Evolutionary conservation across 2,113 vertebrate genomes (phyloP).

Genomic region (Talpa occidentalis): DNA sequence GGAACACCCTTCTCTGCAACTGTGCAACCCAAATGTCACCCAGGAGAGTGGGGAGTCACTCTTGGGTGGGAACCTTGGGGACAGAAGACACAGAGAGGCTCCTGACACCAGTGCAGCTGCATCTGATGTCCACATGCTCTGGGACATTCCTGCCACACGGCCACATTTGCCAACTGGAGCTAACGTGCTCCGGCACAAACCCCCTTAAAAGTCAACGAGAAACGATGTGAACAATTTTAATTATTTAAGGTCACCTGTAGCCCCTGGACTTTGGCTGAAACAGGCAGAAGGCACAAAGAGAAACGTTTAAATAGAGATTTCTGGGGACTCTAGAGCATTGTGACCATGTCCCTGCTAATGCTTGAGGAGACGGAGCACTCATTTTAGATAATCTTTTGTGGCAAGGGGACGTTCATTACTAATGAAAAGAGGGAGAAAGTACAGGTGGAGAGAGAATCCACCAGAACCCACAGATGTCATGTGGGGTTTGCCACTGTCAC

Average conservation of each 20-base stretch:
- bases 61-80: not conserved
- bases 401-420: not conserved
- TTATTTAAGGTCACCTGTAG: not conserved
- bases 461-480: not conserved
- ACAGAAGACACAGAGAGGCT: not conserved
- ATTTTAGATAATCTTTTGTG: not conserved
- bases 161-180: accelerated
- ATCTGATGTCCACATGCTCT: accelerated
- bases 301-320: not conserved
- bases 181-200: accelerated
- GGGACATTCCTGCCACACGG: accelerated
- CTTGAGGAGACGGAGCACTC: not conserved
- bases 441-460: not conserved
- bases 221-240: accelerated
- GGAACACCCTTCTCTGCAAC: too few relatives aligned
- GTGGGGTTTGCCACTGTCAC: not conserved
- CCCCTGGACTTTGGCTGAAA: not conserved
- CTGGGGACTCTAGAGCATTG: not conserved
- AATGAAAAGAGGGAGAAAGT: not conserved
- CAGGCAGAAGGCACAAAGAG: not conserved
- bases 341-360: not conserved
- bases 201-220: not conserved
- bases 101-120: not conserved
- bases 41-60: not conserved
- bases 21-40: not conserved